Evolutionary conservation across 2,113 vertebrate species (phyloP).

Genomic region (Antigone vipio): DNA sequence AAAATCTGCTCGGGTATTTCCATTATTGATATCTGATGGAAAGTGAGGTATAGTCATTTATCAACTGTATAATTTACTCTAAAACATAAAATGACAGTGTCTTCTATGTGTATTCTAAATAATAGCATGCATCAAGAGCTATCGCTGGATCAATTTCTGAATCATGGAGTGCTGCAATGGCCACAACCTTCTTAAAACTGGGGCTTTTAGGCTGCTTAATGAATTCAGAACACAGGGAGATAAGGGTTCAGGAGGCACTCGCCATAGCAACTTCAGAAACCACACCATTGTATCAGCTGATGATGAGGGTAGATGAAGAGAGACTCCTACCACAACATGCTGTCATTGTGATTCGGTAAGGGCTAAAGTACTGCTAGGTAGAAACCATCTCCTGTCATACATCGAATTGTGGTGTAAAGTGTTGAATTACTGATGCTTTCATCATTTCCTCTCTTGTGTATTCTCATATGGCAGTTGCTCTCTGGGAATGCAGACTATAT

Average conservation of each 20-base stretch:
- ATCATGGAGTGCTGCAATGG: neutral
- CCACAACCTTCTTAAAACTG: neutral
- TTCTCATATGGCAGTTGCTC: neutral
- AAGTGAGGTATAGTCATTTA: neutral
- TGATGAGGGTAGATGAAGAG: neutral
- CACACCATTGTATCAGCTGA: neutral
- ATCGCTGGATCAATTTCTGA: neutral
- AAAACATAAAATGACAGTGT: neutral
- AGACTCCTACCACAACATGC: neutral
- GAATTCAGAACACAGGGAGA: neutral
- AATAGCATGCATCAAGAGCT: neutral
- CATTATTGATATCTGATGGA: neutral
- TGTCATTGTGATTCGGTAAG: neutral
- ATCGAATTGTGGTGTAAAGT: neutral
- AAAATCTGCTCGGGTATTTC: neutral
- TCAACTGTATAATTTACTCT: neutral
- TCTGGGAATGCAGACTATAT: neutral
- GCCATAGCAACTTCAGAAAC: neutral
- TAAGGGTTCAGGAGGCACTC: neutral
- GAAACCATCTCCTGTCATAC: neutral
- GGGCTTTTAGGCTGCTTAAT: neutral
- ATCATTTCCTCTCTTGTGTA: neutral
- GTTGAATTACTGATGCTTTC: neutral
- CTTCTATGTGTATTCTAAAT: neutral
- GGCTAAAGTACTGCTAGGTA: neutral